A percentile compares a stretch with the other conserved stretches of the same genome.
These are phyloP conservation scores for Pterophyllum scalare DNA, from an alignment of 2,113 vertebrate species.

Conservation along the genomic window DNA sequence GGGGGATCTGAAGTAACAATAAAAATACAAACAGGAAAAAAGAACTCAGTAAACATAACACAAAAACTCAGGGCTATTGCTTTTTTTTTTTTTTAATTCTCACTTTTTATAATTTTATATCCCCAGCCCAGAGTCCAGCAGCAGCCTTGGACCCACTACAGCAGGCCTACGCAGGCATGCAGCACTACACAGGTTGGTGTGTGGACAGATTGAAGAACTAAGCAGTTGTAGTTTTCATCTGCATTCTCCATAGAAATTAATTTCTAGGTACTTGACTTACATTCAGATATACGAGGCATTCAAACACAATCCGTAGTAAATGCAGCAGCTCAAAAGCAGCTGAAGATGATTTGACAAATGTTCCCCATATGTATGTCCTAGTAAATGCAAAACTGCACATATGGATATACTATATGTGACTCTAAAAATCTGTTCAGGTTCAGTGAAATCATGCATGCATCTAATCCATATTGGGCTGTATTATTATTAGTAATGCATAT, in stretches of 20 bases:
- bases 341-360: background rate
- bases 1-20: background rate
- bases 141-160: slow-evolving; percentile 88
- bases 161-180: slow-evolving; percentile 90
- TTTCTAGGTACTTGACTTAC: background rate
- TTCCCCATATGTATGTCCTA: background rate
- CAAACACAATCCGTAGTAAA: background rate
- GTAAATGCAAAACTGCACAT: background rate
- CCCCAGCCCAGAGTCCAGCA: slow-evolving; percentile 87
- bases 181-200: slow-evolving; percentile 86
- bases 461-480: background rate
- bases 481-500: background rate
- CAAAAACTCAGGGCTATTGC: background rate
- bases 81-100: background rate
- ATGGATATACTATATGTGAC: background rate
- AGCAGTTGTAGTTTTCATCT: background rate
- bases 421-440: slow-evolving; percentile 2
- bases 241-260: background rate
- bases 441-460: background rate
- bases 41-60: background rate
- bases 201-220: background rate
- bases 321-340: background rate
- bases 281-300: background rate
- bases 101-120: background rate
- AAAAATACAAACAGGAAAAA: background rate